Percentiles rank a stretch among this genome's conserved stretches.
Conservation (phyloP, 1,140 invertebrate genomes). For the Psilanteris sp. region DNA sequence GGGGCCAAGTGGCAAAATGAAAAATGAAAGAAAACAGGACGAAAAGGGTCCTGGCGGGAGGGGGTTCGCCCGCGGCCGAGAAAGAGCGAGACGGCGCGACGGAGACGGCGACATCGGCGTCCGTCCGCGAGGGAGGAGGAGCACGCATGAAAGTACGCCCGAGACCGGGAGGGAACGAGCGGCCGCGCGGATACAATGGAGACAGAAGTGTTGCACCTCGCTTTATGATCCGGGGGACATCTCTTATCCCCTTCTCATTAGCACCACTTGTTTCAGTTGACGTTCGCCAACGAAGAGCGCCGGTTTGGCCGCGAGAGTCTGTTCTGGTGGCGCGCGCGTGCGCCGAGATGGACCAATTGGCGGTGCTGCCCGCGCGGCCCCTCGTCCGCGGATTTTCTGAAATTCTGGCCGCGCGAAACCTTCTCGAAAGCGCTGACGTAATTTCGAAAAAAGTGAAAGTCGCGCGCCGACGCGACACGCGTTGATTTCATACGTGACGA, state of each 20-base stretch:
- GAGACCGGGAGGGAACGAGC: too few species aligned
- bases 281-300: slow-evolving; percentile 70
- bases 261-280: slow-evolving; percentile 72
- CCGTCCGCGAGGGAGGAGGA: too few species aligned
- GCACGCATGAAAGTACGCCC: too few species aligned
- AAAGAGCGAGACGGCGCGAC: too few species aligned
- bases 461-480: slow-evolving; percentile 27
- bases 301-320: slow-evolving; percentile 1
- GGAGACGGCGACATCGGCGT: too few species aligned
- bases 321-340: neutral
- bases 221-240: slow-evolving; percentile 68
- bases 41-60: too few species aligned
- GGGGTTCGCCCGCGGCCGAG: too few species aligned
- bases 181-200: too few species aligned
- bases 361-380: slow-evolving; percentile 2
- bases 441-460: slow-evolving; percentile 60
- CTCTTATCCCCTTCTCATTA: slow-evolving; percentile 68
- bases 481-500: slow-evolving; percentile 37
- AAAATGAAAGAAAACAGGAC: too few species aligned
- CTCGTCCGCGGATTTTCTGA: neutral
- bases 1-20: too few species aligned
- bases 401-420: neutral
- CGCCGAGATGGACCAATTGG: slow-evolving; percentile 20
- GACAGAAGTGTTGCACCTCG: too few species aligned
- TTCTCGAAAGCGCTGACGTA: slow-evolving; percentile 25